These are phyloP conservation scores for Zoanthus solanderi DNA, from an alignment of 92 coral and sea anemone genomes.

Conservation along the genomic window DNA sequence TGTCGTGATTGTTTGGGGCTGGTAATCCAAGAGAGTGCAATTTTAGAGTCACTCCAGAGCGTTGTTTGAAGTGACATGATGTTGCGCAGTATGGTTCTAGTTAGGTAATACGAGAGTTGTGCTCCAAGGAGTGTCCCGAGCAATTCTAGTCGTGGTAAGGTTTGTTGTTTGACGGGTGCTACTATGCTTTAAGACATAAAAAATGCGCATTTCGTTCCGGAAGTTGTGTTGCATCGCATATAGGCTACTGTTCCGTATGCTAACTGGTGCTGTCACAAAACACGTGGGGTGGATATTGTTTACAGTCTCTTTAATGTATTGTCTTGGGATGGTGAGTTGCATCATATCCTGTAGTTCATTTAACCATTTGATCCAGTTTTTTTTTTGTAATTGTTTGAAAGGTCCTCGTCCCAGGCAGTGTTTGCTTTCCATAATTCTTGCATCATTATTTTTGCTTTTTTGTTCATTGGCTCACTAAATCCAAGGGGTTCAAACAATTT, in stretches of 20 bases:
- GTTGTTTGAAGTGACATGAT: background rate
- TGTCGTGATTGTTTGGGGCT: conserved; percentile 10
- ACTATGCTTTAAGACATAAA: conserved; percentile 56
- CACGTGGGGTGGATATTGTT: conserved; percentile 39
- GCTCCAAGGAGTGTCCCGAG: conserved; percentile 56
- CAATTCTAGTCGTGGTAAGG: conserved; percentile 53
- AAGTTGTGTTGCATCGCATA: background rate
- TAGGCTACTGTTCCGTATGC: background rate
- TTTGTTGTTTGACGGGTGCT: conserved; percentile 48
- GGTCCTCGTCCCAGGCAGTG: conserved; percentile 46
- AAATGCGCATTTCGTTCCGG: background rate
- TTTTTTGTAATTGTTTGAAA: conserved; percentile 34
- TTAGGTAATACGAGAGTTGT: background rate
- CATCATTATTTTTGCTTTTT: conserved; percentile 10
- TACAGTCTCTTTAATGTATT: conserved; percentile 12
- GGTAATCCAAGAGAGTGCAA: conserved; percentile 45
- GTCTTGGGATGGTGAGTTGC: conserved; percentile 47
- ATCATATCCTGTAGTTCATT: conserved; percentile 24
- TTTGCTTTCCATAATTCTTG: conserved; percentile 31
- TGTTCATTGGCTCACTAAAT: conserved; percentile 30
- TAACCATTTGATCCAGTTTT: conserved; percentile 50
- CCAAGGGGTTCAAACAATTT: conserved; percentile 51
- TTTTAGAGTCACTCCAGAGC: conserved; percentile 54
- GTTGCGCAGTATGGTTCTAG: background rate
- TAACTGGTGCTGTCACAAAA: conserved; percentile 40